A percentile compares a stretch with the other conserved stretches of the same genome.
phyloP scores from a whole-genome alignment of 35 echinoderm and acorn worm genomes.

The Strongylocentrotus purpuratus region DNA sequence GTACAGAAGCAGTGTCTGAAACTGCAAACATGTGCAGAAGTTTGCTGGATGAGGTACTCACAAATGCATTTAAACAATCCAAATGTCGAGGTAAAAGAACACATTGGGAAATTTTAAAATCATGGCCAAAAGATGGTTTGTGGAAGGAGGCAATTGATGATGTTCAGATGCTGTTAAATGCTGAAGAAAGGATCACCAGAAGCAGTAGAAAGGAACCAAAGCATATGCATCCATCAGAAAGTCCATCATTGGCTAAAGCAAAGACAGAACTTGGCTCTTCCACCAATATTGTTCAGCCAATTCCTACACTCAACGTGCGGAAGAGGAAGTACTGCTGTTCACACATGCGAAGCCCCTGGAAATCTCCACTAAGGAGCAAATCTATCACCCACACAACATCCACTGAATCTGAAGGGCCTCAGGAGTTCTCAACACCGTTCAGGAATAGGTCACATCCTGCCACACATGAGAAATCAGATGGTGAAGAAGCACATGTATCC shows the following conservation, averaged over 20 bases:
- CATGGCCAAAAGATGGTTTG: not conserved
- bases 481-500: not conserved
- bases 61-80: not conserved
- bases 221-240: not conserved
- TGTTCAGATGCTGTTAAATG: not conserved
- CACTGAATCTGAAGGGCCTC: not conserved
- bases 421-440: not conserved
- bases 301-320: not conserved
- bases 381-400: not conserved
- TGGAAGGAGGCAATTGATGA: slow-evolving; percentile 1
- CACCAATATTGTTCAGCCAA: not conserved
- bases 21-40: not conserved
- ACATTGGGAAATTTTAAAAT: not conserved
- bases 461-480: not conserved
- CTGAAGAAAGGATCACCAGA: not conserved
- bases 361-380: not conserved
- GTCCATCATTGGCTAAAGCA: not conserved
- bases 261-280: not conserved
- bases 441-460: not conserved
- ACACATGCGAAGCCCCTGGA: slow-evolving; percentile 7
- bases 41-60: not conserved
- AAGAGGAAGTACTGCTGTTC: not conserved
- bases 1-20: not conserved
- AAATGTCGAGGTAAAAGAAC: not conserved
- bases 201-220: not conserved